phyloP scores from a whole-genome alignment of 2,797 vertebrate species.

The Garrulus glandarius region DNA sequence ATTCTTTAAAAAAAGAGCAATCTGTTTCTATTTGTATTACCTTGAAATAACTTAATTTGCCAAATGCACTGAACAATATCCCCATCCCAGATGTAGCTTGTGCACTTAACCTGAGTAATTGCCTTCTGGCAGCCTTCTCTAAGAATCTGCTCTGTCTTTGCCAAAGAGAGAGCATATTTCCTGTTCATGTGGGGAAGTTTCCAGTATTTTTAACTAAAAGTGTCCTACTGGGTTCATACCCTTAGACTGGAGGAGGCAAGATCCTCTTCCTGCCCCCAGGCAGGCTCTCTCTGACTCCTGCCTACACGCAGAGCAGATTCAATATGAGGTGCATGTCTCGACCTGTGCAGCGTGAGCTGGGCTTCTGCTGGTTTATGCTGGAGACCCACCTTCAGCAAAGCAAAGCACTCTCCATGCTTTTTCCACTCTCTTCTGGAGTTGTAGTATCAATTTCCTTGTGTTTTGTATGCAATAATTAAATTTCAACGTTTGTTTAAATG shows the following conservation, averaged over 20 bases:
- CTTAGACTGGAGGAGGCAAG: not conserved
- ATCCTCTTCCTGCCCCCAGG: not conserved
- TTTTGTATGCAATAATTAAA: not conserved
- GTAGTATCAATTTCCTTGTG: not conserved
- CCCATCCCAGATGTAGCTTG: not conserved
- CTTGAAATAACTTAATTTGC: not conserved
- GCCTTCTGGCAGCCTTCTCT: not conserved
- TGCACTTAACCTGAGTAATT: not conserved
- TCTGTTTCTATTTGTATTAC: not conserved
- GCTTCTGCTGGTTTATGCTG: not conserved
- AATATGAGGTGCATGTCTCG: not conserved
- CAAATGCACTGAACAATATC: not conserved
- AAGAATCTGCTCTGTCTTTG: not conserved
- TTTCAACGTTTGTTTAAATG: not conserved
- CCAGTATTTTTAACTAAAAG: not conserved
- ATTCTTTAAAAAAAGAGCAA: not conserved
- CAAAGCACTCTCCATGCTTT: not conserved
- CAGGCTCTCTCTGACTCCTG: not conserved
- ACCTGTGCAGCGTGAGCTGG: not conserved
- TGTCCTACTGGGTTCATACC: not conserved
- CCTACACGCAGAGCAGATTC: fast-evolving
- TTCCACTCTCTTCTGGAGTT: not conserved
- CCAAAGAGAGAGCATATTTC: not conserved
- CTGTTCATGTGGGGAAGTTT: not conserved
- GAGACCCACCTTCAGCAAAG: not conserved